Conservation (phyloP, 1,140 invertebrate genomes). For the Drosophila grimshawi region DNA sequence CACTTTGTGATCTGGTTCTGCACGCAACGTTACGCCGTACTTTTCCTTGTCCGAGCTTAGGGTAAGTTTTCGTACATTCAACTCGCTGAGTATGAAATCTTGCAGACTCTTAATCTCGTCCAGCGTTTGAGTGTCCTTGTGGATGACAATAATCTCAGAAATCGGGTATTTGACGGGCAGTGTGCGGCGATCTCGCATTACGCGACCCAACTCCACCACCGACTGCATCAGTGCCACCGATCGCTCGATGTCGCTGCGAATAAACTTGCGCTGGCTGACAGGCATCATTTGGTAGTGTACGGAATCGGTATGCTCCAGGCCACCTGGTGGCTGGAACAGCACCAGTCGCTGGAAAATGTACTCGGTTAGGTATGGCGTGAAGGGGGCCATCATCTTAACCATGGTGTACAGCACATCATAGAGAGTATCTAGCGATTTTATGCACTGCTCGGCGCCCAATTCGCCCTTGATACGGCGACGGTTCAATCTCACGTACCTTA, state of each 20-base stretch:
- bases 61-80: slow-evolving; percentile 96
- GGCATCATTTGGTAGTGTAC: slow-evolving; percentile 97
- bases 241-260: slow-evolving; percentile 94
- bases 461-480: slow-evolving; percentile 97
- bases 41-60: slow-evolving; percentile 96
- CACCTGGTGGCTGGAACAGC: slow-evolving; percentile 64
- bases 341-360: slow-evolving; percentile 96
- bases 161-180: slow-evolving; percentile 98
- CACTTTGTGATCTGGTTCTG: slow-evolving; percentile 95
- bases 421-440: slow-evolving; percentile 93
- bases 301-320: slow-evolving; percentile 85
- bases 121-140: slow-evolving; percentile 92
- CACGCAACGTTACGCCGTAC: slow-evolving; percentile 96
- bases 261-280: slow-evolving; percentile 88
- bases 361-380: slow-evolving; percentile 98
- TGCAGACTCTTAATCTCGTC: slow-evolving; percentile 93
- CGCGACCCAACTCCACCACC: slow-evolving; percentile 96
- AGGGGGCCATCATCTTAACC: slow-evolving; percentile 97
- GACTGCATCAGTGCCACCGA: slow-evolving; percentile 96
- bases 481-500: slow-evolving; percentile 96
- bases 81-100: slow-evolving; percentile 95
- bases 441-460: slow-evolving; percentile 90
- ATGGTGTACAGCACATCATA: slow-evolving; percentile 95
- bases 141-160: slow-evolving; percentile 97
- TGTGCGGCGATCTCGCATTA: slow-evolving; percentile 96